Base-by-base conservation (phyloP, 2,113 vertebrate genomes). In the Menura novaehollandiae region DNA sequence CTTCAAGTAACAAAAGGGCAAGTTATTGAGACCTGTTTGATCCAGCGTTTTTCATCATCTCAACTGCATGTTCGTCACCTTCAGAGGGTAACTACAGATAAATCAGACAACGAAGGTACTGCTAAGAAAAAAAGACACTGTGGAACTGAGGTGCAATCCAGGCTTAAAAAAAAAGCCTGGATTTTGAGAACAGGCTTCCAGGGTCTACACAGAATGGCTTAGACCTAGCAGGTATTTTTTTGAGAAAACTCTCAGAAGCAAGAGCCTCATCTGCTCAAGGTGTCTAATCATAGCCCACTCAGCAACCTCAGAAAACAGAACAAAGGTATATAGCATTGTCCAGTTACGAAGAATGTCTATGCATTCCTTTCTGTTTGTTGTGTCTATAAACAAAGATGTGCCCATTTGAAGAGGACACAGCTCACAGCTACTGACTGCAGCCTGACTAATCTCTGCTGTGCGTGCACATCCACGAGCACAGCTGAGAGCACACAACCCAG, bases 391-490 rank as follows among this genome's bases (percentile, higher is more conserved):
- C 10, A 12, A 62, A 62, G 51, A 87, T 6, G 30, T 22, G 53
- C 4, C 30, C 28, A 22, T 22, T 17, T 58, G 55, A 62, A 78
- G 74, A 44, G 68, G 67, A 81, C 15, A 9, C 3, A 5, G 46
- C 39, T n/a, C 47, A 37, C 8, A 16, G 52, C 32, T 27, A 19
- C 60, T 0, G 1, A 46, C 86, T 2, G 3, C 14, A 76, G 71
- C 51, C 79, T 60, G 64, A 35, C 32, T 16, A 5, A 56, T 19
- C 30, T 37, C 35, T 1, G 5, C 77, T 11, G 21, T 3, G 27
- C 26, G 10, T 0, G 6, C 1, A 15, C 24, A 49, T n/a, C 51
- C 52, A n/a, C 1, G 3, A 52, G 52, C 33, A 6, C 4, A 20
- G 55, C 41, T 13, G 20, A n/a, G 28, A 37, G 18, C 9, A 23